Evolutionary conservation across 2,113 vertebrate genomes (phyloP), one percentile per base, ranked within the genome.

Genomic region (Phyllostomus hastatus): DNA sequence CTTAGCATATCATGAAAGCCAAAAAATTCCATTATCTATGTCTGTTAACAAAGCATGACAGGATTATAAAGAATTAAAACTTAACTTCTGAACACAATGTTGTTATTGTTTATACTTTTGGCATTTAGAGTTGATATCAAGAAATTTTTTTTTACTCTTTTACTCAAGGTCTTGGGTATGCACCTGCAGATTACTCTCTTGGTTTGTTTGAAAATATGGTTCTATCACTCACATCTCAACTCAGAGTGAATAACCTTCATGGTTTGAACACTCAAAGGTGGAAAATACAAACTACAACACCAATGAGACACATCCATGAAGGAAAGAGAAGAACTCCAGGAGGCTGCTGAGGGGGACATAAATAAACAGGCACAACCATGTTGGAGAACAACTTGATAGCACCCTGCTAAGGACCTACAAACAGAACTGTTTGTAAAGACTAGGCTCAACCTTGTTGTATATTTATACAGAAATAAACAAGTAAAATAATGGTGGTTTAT

Each of bases 151-250:
- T 59, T 28, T 61, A 26, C 59, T 61, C 10, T 15, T 97, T 99
- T 93, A 76, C 98, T 97, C 98, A 98, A 73, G 72, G 87, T 93
- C 96, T 98, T 81, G 98, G 98, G 70, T 98, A 98, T 90, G 97
- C 98, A 0, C 59, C 98, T 95, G 88, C 94, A 87, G 98, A 99
- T 93, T 99, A 99, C 97, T 98, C 98, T 88, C 93, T 97, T 90
- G 95, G 97, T 95, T 98, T 99, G 84, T 97, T 99, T 95, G 98
- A 98, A 98, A 99, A 99, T 98, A 99, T 99, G 98, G 98, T 99
- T 38, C 80, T 95, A 64, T 95, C 97, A 59, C 97, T 99, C 97
- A 97, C 98, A 87, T 97, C 97, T 93, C 98, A 98, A 94, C 96
- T 99, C 79, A 97, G 54, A 92, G 94, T 96, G 95, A 97, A 94